Evolutionary conservation across 2,888 invertebrate species (phyloP), one percentile per base, ranked within the genome.

Genomic region (Ellobium chinense): DNA sequence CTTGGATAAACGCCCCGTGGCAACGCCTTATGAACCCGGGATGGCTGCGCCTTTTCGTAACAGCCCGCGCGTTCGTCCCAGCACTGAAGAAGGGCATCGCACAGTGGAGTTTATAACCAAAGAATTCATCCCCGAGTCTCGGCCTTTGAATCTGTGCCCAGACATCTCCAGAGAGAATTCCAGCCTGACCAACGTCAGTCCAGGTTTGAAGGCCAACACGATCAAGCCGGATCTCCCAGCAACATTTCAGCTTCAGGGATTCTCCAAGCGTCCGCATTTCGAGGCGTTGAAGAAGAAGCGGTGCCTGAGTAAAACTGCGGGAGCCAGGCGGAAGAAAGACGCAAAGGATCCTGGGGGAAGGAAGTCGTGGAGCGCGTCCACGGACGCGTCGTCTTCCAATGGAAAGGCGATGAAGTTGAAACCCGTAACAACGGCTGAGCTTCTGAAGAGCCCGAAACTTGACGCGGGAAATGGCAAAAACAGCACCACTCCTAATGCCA

Each of bases 211-310:
- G 36, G 54, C 73, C n/a, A 73, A 73, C 60, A 73, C 73, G 5
- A 76, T 62, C 56, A 75, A 80, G 46, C 80, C 80, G 7, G 75
- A 75, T 63, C 70, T 76, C 37, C 76, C 80, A 9, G 4, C 76
- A 1, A 76, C 63, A 62, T 76, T 80, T 36, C 37, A 56, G 7
- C 80, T 80, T 14, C 60, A 76, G 36, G 80, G 80, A 4, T 54
- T 80, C n/a, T 60, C 76, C 56, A 60, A 34, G 29, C 34, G n/a
- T 24, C 46, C 31, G 24, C 76, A 58, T 1, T 60, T 29, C 12
- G 31, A 37, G n/a, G n/a, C 58, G 18, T n/a, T 58, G 24, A n/a
- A 31, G 9, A 73, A 58, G 36, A 73, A 58, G 36, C 39, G 73
- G n/a, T 21, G 73, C 7, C 9, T 54, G 14, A 73, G 73, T 34